These are phyloP conservation scores for Dasypus novemcinctus DNA, from an alignment of 2,113 vertebrate species.

Conservation along the genomic window DNA sequence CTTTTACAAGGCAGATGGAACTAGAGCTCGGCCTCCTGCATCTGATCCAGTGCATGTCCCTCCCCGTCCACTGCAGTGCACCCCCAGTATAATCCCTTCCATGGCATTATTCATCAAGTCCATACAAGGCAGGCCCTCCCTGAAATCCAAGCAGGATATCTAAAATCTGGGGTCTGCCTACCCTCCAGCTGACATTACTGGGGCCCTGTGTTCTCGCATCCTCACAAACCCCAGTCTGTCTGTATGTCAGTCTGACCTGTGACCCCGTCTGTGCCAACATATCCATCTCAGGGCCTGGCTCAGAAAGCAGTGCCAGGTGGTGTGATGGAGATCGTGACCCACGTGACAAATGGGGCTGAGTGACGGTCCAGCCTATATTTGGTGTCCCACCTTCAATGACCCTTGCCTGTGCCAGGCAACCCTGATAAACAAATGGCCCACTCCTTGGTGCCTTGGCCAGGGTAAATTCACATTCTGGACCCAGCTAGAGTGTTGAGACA, in stretches of 20 bases:
- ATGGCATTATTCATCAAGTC: background rate
- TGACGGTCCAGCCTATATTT: conserved; percentile 66
- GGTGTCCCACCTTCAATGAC: conserved; percentile 53
- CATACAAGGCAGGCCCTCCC: background rate
- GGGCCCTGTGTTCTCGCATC: background rate
- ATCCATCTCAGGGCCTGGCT: background rate
- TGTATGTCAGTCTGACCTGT: background rate
- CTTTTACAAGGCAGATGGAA: background rate
- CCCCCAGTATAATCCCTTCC: background rate
- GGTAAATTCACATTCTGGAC: background rate
- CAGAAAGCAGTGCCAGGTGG: conserved; percentile 22
- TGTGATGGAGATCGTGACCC: conserved; percentile 31
- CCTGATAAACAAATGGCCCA: conserved; percentile 68
- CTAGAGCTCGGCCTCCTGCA: background rate
- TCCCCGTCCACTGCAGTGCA: rapidly evolving
- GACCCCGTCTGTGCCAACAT: background rate
- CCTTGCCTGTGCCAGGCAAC: conserved; percentile 62
- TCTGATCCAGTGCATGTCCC: background rate
- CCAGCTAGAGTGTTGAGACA: conserved; percentile 53
- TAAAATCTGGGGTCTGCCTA: background rate
- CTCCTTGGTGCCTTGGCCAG: conserved; percentile 57
- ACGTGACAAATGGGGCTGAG: conserved; percentile 40
- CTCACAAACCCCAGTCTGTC: background rate
- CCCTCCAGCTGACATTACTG: background rate
- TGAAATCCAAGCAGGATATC: background rate